These are phyloP conservation scores for Liposcelis brunnea DNA, from an alignment of 2,888 invertebrate species.

Conservation along the genomic window DNA sequence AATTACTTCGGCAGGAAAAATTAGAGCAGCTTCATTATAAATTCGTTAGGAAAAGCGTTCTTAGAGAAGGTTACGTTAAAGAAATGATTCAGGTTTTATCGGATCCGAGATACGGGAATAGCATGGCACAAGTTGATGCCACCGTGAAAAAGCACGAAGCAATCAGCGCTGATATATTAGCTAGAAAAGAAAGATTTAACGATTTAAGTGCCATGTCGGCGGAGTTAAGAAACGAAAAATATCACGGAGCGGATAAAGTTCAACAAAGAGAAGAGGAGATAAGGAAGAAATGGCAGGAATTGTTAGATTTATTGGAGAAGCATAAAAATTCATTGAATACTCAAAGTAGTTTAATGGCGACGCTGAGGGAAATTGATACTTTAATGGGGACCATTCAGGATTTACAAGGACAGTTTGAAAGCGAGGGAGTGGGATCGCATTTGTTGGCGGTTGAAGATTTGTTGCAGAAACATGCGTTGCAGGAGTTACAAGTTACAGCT, in stretches of 20 bases:
- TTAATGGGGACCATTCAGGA: conserved; percentile 67
- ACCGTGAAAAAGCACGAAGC: conserved; percentile 98
- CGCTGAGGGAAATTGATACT: conserved; percentile 83
- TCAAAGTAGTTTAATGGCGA: conserved; percentile 69
- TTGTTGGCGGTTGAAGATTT: conserved; percentile 87
- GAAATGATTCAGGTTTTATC: conserved; percentile 94
- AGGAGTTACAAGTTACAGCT: conserved; percentile 79
- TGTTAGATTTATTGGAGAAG: conserved; percentile 68
- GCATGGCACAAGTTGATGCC: conserved; percentile 85
- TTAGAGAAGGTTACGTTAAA: conserved; percentile 87
- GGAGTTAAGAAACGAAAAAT: conserved; percentile 79
- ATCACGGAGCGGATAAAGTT: conserved; percentile 75
- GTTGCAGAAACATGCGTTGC: conserved; percentile 81
- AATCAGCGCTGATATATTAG: conserved; percentile 89
- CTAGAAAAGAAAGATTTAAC: conserved; percentile 83
- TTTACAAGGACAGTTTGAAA: conserved; percentile 43
- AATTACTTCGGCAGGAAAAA: conserved; percentile 78
- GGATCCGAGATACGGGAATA: conserved; percentile 79
- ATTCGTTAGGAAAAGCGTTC: conserved; percentile 86
- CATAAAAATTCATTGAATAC: conserved; percentile 59
- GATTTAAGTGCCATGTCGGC: conserved; percentile 86
- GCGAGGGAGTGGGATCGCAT: conserved; percentile 59
- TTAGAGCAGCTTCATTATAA: conserved; percentile 89
- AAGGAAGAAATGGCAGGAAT: conserved; percentile 67
- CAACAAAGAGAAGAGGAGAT: conserved; percentile 53